These are phyloP conservation scores for Lycophotia porphyrea DNA, from an alignment of 2,888 invertebrate genomes.

Conservation along the genomic window DNA sequence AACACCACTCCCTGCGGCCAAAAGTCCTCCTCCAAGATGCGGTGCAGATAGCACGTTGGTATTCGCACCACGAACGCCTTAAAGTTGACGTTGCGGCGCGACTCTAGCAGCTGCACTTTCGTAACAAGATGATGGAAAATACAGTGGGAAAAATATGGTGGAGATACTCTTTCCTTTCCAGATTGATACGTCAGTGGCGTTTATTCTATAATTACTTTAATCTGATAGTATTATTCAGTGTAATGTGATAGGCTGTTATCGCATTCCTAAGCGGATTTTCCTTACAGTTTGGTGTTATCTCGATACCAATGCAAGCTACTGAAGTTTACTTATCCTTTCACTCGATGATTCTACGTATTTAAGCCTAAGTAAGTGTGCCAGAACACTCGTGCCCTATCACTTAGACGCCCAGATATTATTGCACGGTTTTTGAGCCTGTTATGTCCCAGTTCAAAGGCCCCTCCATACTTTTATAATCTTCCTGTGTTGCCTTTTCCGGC, in stretches of 20 bases:
- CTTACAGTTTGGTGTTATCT: slow-evolving; percentile 8
- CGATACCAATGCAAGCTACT: neutral
- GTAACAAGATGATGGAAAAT: neutral
- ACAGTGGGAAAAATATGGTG: neutral
- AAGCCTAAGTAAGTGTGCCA: neutral
- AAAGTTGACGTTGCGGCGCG: too few species aligned
- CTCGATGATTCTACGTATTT: neutral
- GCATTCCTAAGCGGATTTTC: neutral
- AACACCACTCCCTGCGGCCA: too few species aligned
- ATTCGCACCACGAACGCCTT: too few species aligned
- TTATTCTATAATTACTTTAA: neutral
- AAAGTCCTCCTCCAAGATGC: too few species aligned
- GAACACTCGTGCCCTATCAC: neutral
- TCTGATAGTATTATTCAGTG: neutral
- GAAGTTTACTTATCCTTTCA: neutral
- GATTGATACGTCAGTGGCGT: neutral
- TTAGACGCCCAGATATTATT: neutral
- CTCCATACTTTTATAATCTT: neutral
- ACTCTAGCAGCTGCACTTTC: too few species aligned
- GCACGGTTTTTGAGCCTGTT: neutral
- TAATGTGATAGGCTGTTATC: neutral
- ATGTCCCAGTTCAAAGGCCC: neutral
- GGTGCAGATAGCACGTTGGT: too few species aligned
- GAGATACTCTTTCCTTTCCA: neutral
- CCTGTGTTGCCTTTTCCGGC: too few species aligned